Evolutionary conservation across 2,888 invertebrate genomes (phyloP).

Genomic region (Acleris cristana): DNA sequence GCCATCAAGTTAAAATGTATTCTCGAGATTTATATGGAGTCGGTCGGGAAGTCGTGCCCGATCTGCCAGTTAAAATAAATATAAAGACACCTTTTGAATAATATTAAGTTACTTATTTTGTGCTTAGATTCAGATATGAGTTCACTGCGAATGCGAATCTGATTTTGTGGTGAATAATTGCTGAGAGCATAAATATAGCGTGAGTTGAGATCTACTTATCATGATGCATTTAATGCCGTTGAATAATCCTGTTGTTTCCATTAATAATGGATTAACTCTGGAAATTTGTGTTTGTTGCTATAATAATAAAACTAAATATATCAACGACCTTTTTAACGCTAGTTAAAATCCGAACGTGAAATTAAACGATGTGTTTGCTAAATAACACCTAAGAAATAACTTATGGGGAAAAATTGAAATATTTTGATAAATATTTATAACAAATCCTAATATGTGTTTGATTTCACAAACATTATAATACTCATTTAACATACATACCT

Average conservation of each 20-base stretch:
- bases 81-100: constrained; percentile 68
- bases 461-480: no score
- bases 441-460: no score
- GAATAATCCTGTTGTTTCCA: constrained; percentile 22
- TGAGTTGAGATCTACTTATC: constrained; percentile 27
- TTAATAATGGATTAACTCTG: constrained; percentile 2
- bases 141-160: constrained; percentile 56
- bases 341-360: no score
- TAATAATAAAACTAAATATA: neutral
- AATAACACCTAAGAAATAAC: no score
- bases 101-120: constrained; percentile 44
- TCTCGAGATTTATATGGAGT: constrained; percentile 68
- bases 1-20: constrained; percentile 52
- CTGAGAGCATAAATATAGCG: constrained; percentile 34
- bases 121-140: constrained; percentile 54
- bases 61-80: constrained; percentile 78
- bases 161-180: constrained; percentile 56
- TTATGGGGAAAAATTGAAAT: no score
- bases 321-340: neutral
- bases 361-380: no score
- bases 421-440: no score
- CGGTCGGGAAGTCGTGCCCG: constrained; percentile 73
- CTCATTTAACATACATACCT: no score
- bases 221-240: constrained; percentile 23
- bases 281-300: neutral